Conservation (phyloP, 1,140 invertebrate genomes). For the Acromyrmex echinatior region DNA sequence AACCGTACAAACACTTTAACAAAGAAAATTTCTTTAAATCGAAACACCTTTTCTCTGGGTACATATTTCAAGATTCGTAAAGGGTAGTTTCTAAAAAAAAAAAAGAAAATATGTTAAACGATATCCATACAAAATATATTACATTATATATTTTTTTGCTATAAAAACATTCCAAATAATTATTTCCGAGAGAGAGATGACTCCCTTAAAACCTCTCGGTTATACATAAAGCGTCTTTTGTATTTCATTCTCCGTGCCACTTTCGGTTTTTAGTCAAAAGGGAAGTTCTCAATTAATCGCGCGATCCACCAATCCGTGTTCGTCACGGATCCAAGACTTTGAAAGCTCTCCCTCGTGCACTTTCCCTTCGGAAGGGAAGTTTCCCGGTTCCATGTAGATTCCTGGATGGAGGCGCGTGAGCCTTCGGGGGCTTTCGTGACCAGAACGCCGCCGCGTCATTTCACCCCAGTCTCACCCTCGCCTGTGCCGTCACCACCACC, state of each 20-base stretch:
- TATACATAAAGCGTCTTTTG: not conserved
- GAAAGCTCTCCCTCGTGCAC: conserved; percentile 24
- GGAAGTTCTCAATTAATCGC: conserved; percentile 50
- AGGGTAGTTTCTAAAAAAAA: too few relatives aligned
- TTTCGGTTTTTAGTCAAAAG: conserved; percentile 22
- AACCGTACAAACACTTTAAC: too few relatives aligned
- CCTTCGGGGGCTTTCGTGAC: conserved; percentile 63
- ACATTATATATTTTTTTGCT: too few relatives aligned
- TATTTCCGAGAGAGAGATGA: not conserved
- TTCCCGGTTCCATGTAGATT: conserved; percentile 43
- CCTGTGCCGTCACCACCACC: conserved; percentile 13
- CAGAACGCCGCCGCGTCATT: conserved; percentile 44
- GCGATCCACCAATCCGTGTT: conserved; percentile 19
- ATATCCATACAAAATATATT: too few relatives aligned
- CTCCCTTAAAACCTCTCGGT: not conserved
- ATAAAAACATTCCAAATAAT: too few relatives aligned
- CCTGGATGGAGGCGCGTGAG: conserved; percentile 29
- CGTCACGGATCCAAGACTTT: conserved; percentile 17
- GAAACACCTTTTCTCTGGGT: too few relatives aligned
- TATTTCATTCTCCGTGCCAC: not conserved
- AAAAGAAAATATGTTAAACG: too few relatives aligned
- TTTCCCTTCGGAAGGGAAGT: conserved; percentile 52
- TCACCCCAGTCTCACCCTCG: conserved; percentile 25
- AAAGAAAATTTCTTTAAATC: too few relatives aligned
- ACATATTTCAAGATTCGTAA: too few relatives aligned